phyloP scores from a whole-genome alignment of 2,888 invertebrate species.

The Cepaea hortensis region DNA sequence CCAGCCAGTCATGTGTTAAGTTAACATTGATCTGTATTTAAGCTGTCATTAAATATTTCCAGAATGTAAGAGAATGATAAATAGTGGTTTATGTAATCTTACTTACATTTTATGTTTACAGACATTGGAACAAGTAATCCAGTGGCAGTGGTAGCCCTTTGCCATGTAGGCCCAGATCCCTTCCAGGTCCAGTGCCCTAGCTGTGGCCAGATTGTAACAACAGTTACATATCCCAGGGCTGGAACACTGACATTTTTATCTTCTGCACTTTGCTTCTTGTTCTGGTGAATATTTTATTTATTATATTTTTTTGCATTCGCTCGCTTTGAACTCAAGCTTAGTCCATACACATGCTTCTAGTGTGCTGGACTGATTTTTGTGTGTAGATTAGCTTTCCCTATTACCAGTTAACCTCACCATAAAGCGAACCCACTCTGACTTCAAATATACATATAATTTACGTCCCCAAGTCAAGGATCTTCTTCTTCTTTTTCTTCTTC shows the following conservation, averaged over 20 bases:
- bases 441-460: too few species aligned
- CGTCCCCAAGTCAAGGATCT: neutral
- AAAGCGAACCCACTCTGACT: too few species aligned
- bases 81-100: too few species aligned
- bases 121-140: neutral
- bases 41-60: too few species aligned
- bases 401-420: too few species aligned
- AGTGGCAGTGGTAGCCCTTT: constrained; percentile 18
- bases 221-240: constrained; percentile 10
- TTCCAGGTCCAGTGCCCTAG: constrained; percentile 23
- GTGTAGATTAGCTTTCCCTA: too few species aligned
- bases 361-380: too few species aligned
- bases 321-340: too few species aligned
- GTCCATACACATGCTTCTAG: too few species aligned
- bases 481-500: neutral
- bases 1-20: too few species aligned
- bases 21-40: too few species aligned
- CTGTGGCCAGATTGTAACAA: constrained; percentile 21
- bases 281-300: constrained; percentile 32
- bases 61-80: too few species aligned
- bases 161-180: constrained; percentile 23
- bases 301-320: neutral
- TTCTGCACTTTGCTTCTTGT: constrained; percentile 42
- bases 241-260: constrained; percentile 38
- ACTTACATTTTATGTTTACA: neutral